Evolutionary conservation across 2,113 vertebrate genomes (phyloP).

Genomic region (Holacanthus passer): DNA sequence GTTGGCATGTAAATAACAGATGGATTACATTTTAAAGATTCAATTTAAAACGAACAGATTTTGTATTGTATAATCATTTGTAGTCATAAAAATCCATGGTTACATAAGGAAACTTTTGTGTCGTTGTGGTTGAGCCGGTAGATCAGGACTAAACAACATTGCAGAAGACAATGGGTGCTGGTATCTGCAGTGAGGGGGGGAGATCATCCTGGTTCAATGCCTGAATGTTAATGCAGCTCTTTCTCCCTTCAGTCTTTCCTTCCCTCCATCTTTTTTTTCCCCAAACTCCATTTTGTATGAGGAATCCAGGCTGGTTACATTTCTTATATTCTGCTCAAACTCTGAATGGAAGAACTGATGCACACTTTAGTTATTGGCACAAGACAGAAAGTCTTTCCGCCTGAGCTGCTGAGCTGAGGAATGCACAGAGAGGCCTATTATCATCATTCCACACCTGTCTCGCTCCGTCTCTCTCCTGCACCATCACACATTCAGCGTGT

Average conservation of each 20-base stretch:
- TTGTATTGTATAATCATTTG: slow-evolving; percentile 56
- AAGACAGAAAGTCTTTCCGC: slow-evolving; percentile 6
- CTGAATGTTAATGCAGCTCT: neutral
- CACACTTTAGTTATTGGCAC: neutral
- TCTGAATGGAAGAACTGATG: neutral
- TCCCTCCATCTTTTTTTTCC: neutral
- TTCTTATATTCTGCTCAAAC: no score
- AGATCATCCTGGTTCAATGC: neutral
- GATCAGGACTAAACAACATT: slow-evolving; percentile 7
- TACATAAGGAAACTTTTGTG: neutral
- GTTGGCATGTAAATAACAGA: neutral
- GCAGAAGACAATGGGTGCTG: neutral
- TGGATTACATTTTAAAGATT: no score
- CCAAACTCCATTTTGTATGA: no score
- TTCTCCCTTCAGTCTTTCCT: neutral
- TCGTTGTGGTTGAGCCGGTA: neutral
- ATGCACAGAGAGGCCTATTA: slow-evolving; percentile 5
- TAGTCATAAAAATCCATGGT: neutral
- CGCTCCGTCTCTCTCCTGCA: neutral
- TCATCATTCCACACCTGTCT: slow-evolving; percentile 10
- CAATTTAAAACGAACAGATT: slow-evolving; percentile 17
- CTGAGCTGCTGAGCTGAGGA: neutral
- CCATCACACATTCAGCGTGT: neutral
- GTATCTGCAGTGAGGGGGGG: neutral
- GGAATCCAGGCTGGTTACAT: no score